A percentile compares a stretch with the other conserved stretches of the same genome.
These are phyloP conservation scores for Hydrocynus forskahlii DNA, from an alignment of 2,797 vertebrate genomes.

Conservation along the genomic window DNA sequence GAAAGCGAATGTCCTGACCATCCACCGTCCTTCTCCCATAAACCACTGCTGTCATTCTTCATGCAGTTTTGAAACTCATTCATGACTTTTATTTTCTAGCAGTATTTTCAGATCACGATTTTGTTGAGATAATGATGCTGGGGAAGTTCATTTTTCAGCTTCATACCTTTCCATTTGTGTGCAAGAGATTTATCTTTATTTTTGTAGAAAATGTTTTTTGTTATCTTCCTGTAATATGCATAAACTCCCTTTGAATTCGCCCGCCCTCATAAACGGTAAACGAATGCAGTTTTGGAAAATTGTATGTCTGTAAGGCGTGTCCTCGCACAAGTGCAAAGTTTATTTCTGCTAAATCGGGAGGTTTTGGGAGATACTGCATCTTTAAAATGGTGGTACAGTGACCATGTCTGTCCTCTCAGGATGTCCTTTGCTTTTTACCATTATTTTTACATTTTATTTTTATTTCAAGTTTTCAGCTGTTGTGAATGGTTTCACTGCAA, in stretches of 20 bases:
- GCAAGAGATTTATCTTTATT: background rate
- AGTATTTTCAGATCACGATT: background rate
- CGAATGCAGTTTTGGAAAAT: background rate
- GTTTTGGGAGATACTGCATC: constrained; percentile 82
- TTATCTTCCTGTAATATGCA: background rate
- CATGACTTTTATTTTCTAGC: background rate
- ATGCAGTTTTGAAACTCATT: background rate
- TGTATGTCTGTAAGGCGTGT: too few relatives aligned
- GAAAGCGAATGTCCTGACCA: background rate
- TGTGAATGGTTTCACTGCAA: constrained; percentile 56
- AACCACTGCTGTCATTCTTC: background rate
- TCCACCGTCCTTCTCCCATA: constrained; percentile 3
- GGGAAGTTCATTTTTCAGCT: background rate
- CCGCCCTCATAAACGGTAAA: background rate
- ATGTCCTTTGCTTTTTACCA: constrained; percentile 68
- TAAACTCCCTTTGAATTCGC: too few relatives aligned
- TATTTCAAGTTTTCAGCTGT: constrained; percentile 61
- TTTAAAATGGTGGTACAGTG: constrained; percentile 84
- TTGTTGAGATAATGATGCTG: too few relatives aligned
- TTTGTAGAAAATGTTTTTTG: background rate
- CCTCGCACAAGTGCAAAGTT: background rate
- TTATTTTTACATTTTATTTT: constrained; percentile 58
- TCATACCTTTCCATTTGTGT: constrained; percentile 1
- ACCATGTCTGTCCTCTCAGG: constrained; percentile 70
- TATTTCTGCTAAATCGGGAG: background rate